Percentiles rank a stretch among this genome's conserved stretches.
Conservation (phyloP, 2,113 vertebrate genomes). For the Takifugu flavidus region DNA sequence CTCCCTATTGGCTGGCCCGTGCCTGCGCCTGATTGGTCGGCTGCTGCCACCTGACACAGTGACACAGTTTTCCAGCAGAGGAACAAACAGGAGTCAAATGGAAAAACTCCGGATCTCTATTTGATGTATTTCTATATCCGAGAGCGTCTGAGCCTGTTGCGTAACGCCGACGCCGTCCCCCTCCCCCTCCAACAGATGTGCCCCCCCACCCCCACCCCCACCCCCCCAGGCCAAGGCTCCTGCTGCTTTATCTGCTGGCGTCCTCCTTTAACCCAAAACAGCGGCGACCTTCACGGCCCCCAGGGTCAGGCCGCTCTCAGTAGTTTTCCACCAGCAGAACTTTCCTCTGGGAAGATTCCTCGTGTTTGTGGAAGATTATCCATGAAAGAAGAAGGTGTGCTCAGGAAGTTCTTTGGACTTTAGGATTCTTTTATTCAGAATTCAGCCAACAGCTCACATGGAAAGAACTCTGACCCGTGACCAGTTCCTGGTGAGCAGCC, state of each 20-base stretch:
- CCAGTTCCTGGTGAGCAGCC: neutral
- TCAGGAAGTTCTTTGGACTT: neutral
- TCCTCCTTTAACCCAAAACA: constrained; percentile 26
- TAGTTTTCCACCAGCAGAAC: no score
- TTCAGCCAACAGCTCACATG: neutral
- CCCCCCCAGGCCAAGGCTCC: constrained; percentile 10
- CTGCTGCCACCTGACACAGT: constrained; percentile 58
- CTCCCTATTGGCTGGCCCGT: constrained; percentile 41
- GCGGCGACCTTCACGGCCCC: constrained; percentile 15
- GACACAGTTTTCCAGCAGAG: constrained; percentile 53
- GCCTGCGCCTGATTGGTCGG: constrained; percentile 59
- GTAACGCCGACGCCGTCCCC: neutral
- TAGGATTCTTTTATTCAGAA: neutral
- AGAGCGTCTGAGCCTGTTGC: no score
- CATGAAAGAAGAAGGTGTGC: no score
- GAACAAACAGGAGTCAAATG: no score
- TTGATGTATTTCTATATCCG: no score
- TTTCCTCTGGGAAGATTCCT: no score
- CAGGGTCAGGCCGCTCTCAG: neutral
- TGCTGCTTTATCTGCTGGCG: constrained; percentile 30
- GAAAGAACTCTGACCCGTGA: no score
- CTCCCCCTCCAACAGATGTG: neutral
- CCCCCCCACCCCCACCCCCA: constrained; percentile 3
- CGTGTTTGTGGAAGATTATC: no score
- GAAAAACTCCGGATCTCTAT: no score